These are phyloP conservation scores for Drosophila busckii DNA, from an alignment of 1,140 invertebrate genomes.

Conservation along the genomic window DNA sequence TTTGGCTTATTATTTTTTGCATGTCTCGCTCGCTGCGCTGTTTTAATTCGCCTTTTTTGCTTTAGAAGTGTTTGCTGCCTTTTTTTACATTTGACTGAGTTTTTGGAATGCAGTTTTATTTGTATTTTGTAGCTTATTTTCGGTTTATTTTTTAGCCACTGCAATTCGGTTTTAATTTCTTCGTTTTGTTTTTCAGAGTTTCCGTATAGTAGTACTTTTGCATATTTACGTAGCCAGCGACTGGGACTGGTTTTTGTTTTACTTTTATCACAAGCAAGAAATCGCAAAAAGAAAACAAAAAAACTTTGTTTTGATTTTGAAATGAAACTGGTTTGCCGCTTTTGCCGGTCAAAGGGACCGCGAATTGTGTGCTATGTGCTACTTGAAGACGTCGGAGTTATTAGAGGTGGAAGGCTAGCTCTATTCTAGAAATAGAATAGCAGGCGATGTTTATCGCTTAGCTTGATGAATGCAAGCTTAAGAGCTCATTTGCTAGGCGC, in stretches of 20 bases:
- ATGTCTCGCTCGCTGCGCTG: background rate
- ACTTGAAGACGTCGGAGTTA: too few species aligned
- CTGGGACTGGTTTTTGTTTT: slow-evolving; percentile 33
- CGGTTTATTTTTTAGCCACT: slow-evolving; percentile 23
- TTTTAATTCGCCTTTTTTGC: slow-evolving; percentile 26
- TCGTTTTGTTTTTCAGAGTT: slow-evolving; percentile 20
- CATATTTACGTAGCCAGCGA: slow-evolving; percentile 28
- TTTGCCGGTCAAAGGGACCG: background rate
- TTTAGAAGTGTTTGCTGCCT: slow-evolving; percentile 49
- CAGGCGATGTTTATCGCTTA: too few species aligned
- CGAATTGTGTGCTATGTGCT: too few species aligned
- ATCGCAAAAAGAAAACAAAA: slow-evolving; percentile 31
- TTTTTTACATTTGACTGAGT: slow-evolving; percentile 64
- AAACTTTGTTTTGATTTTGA: slow-evolving; percentile 58
- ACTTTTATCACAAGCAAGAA: slow-evolving; percentile 12
- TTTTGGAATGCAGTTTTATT: slow-evolving; percentile 65
- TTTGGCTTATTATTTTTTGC: slow-evolving; percentile 34
- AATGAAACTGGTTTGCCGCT: slow-evolving; percentile 44
- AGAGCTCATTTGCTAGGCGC: too few species aligned
- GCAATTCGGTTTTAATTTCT: slow-evolving; percentile 18
- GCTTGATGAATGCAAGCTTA: too few species aligned
- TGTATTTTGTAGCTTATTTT: slow-evolving; percentile 41
- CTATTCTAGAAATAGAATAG: too few species aligned
- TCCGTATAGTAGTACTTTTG: slow-evolving; percentile 13
- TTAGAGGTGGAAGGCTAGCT: too few species aligned